Evolutionary conservation across 2,888 invertebrate genomes (phyloP), one percentile per base, ranked within the genome.

Genomic region (Emmelina monodactyla): DNA sequence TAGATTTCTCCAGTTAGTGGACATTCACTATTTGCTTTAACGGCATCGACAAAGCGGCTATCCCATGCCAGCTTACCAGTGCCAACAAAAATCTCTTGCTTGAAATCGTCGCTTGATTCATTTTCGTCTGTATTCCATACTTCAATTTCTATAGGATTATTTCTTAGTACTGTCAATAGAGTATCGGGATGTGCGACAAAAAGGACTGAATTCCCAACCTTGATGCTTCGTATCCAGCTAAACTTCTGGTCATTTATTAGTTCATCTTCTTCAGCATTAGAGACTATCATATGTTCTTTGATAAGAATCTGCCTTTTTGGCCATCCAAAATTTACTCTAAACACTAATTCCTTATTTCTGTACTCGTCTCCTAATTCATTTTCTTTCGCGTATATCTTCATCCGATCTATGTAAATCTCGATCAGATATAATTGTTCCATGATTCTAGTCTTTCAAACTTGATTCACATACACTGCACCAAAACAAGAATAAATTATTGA

Each of bases 221-320:
- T 5, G 9, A 19, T 19, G 5, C 5, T 19, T 19, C 19, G 5
- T 9, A 9, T 19, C 19, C 19, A 19, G 5, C n/a, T n/a, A n/a
- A n/a, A n/a, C 45, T 60, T 61, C 37, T 50, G 52, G 1, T 70
- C 72, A 14, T 56, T 43, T n/a, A n/a, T n/a, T n/a, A n/a, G n/a
- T 28, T 62, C 62, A 35, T 73, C 66, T 22, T 55, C 56, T 46
- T 60, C 59, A 9, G 72, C 48, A 1, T 63, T 51, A 34, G 72
- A 72, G 31, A 75, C 75, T 13, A 5, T 29, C 29, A 13, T 29
- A 3, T 29, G 4, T 51, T 81, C 79, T 46, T 70, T 71, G 13
- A 84, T 64, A 30, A 82, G 76, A 40, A 83, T 70, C 46, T 79
- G 71, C 15, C 65, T 54, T 44, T 76, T 70, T 2, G 81, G 78